Conservation (phyloP, 2,797 vertebrate genomes). For the Anas bahamensis region DNA sequence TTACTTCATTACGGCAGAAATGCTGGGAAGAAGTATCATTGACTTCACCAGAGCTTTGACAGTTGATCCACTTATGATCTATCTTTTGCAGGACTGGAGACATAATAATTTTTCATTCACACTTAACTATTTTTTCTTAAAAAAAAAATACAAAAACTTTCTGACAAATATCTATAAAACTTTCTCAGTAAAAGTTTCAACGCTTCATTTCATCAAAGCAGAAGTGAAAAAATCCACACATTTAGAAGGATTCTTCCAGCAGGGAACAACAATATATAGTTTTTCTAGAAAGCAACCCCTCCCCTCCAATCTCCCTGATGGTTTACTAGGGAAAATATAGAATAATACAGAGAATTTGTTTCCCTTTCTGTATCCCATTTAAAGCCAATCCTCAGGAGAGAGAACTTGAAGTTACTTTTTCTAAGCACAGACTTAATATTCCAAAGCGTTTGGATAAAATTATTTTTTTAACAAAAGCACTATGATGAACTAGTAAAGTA, state of each 20-base stretch:
- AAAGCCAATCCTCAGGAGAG: constrained; percentile 33
- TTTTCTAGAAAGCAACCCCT: not conserved
- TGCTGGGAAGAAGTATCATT: not conserved
- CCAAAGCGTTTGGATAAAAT: constrained; percentile 31
- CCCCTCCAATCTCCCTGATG: not conserved
- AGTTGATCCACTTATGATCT: not conserved
- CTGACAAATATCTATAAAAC: not conserved
- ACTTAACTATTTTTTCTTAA: not conserved
- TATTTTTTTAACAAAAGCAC: constrained; percentile 1
- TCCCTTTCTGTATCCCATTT: not conserved
- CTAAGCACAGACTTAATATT: constrained; percentile 59
- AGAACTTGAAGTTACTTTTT: constrained; percentile 2
- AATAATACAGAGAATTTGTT: not conserved
- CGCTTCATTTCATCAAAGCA: not conserved
- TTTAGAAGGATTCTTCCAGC: not conserved
- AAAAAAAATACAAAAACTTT: not conserved
- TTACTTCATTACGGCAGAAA: not conserved
- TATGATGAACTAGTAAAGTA: not conserved
- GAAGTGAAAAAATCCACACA: not conserved
- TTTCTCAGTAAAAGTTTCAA: not conserved
- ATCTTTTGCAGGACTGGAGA: not conserved
- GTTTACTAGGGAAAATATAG: not conserved
- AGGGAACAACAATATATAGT: not conserved
- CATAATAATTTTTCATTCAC: not conserved
- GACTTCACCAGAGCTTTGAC: not conserved